phyloP scores from a whole-genome alignment of 1,140 invertebrate species.

The Bombus turneri region DNA sequence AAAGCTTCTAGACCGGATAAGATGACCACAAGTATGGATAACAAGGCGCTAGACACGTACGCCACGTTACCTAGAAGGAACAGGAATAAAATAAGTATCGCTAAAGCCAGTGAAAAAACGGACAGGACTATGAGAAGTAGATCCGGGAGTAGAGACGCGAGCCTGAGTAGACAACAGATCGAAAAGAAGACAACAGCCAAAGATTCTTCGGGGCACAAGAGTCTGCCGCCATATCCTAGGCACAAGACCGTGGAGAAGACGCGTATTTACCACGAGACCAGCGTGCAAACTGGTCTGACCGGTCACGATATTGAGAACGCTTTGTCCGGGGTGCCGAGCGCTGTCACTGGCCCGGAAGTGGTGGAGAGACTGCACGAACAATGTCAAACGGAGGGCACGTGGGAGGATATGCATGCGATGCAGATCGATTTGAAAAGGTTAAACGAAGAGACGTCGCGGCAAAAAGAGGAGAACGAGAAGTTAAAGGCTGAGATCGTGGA shows the following conservation, averaged over 20 bases:
- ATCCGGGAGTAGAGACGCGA: slow-evolving; percentile 65
- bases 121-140: slow-evolving; percentile 61
- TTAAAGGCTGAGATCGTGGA: slow-evolving; percentile 75
- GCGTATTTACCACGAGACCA: slow-evolving; percentile 90
- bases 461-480: slow-evolving; percentile 76
- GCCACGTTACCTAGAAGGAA: slow-evolving; percentile 89
- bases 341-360: slow-evolving; percentile 78
- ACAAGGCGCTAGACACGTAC: slow-evolving; percentile 86
- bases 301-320: slow-evolving; percentile 88
- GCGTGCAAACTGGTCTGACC: slow-evolving; percentile 88
- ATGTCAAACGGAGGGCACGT: slow-evolving; percentile 87
- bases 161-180: slow-evolving; percentile 65
- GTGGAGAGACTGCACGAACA: slow-evolving; percentile 81
- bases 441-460: slow-evolving; percentile 58
- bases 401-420: slow-evolving; percentile 85
- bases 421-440: slow-evolving; percentile 83
- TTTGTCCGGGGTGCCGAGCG: slow-evolving; percentile 84
- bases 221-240: slow-evolving; percentile 83
- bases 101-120: slow-evolving; percentile 81
- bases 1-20: slow-evolving; percentile 70
- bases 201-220: slow-evolving; percentile 79
- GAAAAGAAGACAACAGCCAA: slow-evolving; percentile 75
- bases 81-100: slow-evolving; percentile 69
- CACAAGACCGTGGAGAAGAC: slow-evolving; percentile 83
- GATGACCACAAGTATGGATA: slow-evolving; percentile 79